Percentiles rank a stretch among this genome's conserved stretches.
Evolutionary conservation across 1,140 invertebrate species (phyloP).

Genomic region (Ceratina japonica): DNA sequence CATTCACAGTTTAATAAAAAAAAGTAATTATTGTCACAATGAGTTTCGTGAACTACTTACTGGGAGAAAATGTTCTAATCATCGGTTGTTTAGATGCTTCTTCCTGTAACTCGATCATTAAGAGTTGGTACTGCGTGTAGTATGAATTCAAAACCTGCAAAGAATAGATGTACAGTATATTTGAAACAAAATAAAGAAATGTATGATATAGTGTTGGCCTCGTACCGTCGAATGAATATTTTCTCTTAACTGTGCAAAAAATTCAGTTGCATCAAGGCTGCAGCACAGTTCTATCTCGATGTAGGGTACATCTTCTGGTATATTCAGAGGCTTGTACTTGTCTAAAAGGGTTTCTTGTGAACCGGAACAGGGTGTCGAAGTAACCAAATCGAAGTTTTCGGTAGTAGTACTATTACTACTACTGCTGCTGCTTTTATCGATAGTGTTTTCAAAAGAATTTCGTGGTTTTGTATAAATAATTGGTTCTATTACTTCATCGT

Average conservation of each 20-base stretch:
- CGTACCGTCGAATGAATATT: constrained; percentile 42
- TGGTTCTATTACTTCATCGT: not conserved
- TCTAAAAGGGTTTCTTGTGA: constrained; percentile 22
- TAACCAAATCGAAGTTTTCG: constrained; percentile 20
- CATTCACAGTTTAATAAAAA: no score
- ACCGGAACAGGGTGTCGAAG: constrained; percentile 41
- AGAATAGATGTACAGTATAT: constrained; percentile 1
- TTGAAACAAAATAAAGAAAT: constrained; percentile 2
- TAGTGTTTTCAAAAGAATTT: not conserved
- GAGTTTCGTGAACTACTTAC: constrained; percentile 44
- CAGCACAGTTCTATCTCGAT: constrained; percentile 58
- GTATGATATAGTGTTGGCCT: not conserved
- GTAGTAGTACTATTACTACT: constrained; percentile 4
- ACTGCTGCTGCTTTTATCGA: not conserved
- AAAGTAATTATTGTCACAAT: not conserved
- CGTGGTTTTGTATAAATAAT: constrained; percentile 31
- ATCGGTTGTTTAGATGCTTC: constrained; percentile 55
- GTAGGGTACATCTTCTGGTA: constrained; percentile 44
- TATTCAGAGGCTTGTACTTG: constrained; percentile 25
- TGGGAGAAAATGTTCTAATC: constrained; percentile 35
- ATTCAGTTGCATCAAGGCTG: constrained; percentile 15
- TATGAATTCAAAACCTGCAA: constrained; percentile 45
- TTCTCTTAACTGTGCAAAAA: constrained; percentile 47
- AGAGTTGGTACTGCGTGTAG: constrained; percentile 29
- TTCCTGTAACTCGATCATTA: constrained; percentile 63